These are phyloP conservation scores for Triplophysa dalaica DNA, from an alignment of 2,113 vertebrate genomes.

Conservation along the genomic window DNA sequence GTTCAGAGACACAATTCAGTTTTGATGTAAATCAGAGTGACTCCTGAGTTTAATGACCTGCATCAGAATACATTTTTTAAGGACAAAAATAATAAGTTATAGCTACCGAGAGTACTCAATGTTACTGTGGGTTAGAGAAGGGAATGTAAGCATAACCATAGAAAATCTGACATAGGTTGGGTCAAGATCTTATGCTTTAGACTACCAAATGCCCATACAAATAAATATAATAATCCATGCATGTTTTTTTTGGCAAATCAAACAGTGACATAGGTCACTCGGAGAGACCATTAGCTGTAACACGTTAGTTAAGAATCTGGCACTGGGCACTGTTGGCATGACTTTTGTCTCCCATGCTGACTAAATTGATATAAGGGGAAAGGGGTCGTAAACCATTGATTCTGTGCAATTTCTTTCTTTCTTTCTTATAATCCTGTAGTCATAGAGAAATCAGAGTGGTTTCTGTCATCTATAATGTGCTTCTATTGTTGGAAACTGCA, in stretches of 20 bases:
- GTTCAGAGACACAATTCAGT: too few species aligned
- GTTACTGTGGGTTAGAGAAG: too few species aligned
- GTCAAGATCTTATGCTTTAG: neutral
- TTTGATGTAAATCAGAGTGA: too few species aligned
- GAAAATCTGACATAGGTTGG: neutral
- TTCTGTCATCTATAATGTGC: constrained; percentile 50
- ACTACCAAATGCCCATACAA: neutral
- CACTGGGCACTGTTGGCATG: neutral
- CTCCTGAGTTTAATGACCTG: too few species aligned
- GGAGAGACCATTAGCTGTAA: constrained; percentile 40
- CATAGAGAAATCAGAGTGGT: constrained; percentile 59
- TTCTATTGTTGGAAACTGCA: constrained; percentile 58
- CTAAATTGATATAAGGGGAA: neutral
- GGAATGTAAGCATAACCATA: too few species aligned
- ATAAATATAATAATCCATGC: constrained; percentile 46
- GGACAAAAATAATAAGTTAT: too few species aligned
- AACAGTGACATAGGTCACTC: constrained; percentile 50
- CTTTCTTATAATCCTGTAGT: neutral
- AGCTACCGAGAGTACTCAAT: too few species aligned
- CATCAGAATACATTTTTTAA: too few species aligned
- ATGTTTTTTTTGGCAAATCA: constrained; percentile 45
- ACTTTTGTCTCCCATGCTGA: neutral
- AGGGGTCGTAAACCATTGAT: neutral
- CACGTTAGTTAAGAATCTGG: neutral
- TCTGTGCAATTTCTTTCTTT: neutral